Conservation (phyloP, 2,113 vertebrate species). For the Archilochus colubris region DNA sequence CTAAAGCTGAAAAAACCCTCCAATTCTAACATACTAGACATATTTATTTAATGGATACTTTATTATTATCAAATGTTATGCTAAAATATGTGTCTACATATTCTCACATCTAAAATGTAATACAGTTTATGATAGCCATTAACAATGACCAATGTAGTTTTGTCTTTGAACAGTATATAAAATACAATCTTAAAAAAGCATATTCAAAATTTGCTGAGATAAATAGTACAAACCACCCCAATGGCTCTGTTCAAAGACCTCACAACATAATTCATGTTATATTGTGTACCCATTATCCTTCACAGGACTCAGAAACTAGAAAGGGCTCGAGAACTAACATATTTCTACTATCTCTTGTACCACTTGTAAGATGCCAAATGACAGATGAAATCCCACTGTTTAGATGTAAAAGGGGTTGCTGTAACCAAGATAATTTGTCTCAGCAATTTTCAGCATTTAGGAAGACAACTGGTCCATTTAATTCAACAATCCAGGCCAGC, state of each 20-base stretch:
- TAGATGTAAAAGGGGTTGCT: background rate
- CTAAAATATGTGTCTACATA: background rate
- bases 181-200: background rate
- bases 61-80: background rate
- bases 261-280: background rate
- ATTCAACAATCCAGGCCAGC: background rate
- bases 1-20: background rate
- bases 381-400: background rate
- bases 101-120: background rate
- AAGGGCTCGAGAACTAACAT: background rate
- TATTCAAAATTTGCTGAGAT: background rate
- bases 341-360: background rate
- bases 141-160: background rate
- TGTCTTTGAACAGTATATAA: background rate
- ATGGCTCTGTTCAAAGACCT: background rate
- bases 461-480: background rate
- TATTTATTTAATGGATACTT: background rate
- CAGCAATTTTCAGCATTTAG: background rate
- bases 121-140: background rate
- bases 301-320: background rate
- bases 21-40: background rate
- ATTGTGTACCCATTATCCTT: background rate
- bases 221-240: background rate
- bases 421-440: background rate
- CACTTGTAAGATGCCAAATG: background rate